Percentiles rank a stretch among this genome's conserved stretches.
Conservation (phyloP, 2,888 invertebrate genomes). For the Cephus nigrinus region DNA sequence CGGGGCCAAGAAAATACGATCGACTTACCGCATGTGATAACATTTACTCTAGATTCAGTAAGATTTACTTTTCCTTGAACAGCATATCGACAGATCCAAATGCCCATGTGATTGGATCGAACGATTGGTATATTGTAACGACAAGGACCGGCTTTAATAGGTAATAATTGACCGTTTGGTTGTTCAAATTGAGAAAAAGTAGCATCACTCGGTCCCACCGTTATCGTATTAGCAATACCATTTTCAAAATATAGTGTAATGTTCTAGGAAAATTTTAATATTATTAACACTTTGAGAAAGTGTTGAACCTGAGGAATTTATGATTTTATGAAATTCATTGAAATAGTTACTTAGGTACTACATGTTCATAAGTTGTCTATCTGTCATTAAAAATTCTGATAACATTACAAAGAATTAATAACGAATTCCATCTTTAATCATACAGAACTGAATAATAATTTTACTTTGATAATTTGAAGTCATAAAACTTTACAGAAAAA, state of each 20-base stretch:
- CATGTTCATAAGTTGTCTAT: background rate
- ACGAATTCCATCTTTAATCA: background rate
- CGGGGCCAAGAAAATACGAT: background rate
- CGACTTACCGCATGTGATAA: constrained; percentile 41
- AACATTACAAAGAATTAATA: background rate
- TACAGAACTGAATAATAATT: no score
- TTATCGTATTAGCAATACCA: background rate
- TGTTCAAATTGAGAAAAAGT: constrained; percentile 42
- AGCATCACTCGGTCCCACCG: constrained; percentile 9
- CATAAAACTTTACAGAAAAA: no score
- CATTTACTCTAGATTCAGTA: constrained; percentile 26
- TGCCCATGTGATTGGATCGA: constrained; percentile 43
- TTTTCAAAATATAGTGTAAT: background rate
- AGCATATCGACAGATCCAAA: constrained; percentile 48
- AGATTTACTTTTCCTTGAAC: constrained; percentile 25
- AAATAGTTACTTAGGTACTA: background rate
- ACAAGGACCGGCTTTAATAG: constrained; percentile 32
- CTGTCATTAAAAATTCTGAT: background rate
- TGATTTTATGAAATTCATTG: background rate
- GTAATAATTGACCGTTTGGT: constrained; percentile 40
- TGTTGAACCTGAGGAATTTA: background rate
- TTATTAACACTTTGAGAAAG: background rate
- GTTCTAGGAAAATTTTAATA: background rate
- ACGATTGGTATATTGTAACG: constrained; percentile 33
- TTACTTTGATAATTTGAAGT: no score